phyloP scores from a whole-genome alignment of 2,888 invertebrate species.

The Criorhina ranunculi region DNA sequence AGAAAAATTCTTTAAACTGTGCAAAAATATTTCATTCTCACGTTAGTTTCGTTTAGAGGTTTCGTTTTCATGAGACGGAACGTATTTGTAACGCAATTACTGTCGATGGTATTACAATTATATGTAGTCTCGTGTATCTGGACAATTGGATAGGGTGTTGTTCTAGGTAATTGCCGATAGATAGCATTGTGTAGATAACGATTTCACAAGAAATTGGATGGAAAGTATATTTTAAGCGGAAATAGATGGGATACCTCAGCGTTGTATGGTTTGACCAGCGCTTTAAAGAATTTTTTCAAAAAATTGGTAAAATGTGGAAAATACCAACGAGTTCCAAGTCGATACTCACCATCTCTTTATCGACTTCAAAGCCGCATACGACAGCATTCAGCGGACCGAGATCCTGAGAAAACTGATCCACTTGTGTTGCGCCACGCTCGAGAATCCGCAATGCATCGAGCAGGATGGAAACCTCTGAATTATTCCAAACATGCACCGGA shows the following conservation, averaged over 20 bases:
- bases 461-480: too few species aligned
- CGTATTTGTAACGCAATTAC: neutral
- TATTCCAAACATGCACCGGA: too few species aligned
- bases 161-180: neutral
- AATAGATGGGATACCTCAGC: conserved; percentile 27
- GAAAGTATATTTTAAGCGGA: neutral
- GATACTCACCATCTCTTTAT: too few species aligned
- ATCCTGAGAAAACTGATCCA: too few species aligned
- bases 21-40: conserved; percentile 36
- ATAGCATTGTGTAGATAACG: neutral
- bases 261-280: neutral
- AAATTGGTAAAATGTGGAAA: neutral
- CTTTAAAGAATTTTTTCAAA: neutral
- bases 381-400: too few species aligned
- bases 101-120: neutral
- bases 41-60: conserved; percentile 1
- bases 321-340: too few species aligned
- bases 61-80: conserved; percentile 15
- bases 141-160: neutral
- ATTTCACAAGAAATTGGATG: neutral
- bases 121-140: neutral
- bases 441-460: too few species aligned
- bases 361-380: too few species aligned
- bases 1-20: conserved; percentile 28
- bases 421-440: too few species aligned